phyloP scores from a whole-genome alignment of 2,113 vertebrate genomes.

The Oostethus manadensis region DNA sequence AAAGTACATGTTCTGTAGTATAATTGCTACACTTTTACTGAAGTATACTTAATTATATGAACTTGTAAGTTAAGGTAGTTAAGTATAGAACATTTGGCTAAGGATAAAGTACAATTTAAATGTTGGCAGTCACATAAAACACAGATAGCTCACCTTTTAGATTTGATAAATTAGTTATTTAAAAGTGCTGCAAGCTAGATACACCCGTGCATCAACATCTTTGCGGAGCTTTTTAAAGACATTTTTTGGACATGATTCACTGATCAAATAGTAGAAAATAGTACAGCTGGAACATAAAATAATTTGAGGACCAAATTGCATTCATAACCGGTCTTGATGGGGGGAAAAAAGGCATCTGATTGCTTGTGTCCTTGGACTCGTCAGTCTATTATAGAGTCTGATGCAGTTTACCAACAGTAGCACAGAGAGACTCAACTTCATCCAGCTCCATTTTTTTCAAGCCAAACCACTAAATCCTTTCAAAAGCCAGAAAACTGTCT shows the following conservation, averaged over 20 bases:
- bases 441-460: conserved; percentile 30
- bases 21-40: too few relatives aligned
- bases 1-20: too few relatives aligned
- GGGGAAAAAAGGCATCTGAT: conserved; percentile 24
- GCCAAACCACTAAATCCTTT: conserved; percentile 50
- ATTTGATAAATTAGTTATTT: too few relatives aligned
- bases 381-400: conserved; percentile 45
- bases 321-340: background rate
- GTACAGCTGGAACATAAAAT: conserved; percentile 1
- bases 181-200: too few relatives aligned
- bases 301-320: background rate
- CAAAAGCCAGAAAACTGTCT: conserved; percentile 39
- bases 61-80: too few relatives aligned
- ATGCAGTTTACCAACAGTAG: conserved; percentile 40
- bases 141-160: too few relatives aligned
- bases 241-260: background rate
- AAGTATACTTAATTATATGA: too few relatives aligned
- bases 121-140: too few relatives aligned
- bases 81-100: too few relatives aligned
- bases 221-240: background rate
- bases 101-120: too few relatives aligned
- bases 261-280: background rate
- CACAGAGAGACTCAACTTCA: conserved; percentile 27
- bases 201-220: too few relatives aligned
- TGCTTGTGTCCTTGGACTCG: conserved; percentile 32